phyloP scores from a whole-genome alignment of 2,113 vertebrate genomes.

The Proterorhinus semilunaris region DNA sequence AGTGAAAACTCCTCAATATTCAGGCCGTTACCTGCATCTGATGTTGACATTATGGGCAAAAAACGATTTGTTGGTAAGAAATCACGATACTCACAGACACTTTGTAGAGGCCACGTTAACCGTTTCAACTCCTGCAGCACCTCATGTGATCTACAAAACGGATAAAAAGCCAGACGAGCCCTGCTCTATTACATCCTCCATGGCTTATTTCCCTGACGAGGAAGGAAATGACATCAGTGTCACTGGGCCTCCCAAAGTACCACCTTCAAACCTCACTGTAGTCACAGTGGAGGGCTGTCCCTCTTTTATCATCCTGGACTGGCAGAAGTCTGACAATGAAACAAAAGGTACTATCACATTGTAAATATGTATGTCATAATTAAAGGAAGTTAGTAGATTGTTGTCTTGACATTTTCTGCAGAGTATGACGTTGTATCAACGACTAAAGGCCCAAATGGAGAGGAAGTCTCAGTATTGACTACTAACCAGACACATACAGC shows the following conservation, averaged over 20 bases:
- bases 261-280: constrained; percentile 92
- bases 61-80: constrained; percentile 86
- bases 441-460: constrained; percentile 81
- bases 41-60: constrained; percentile 89
- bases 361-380: neutral
- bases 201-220: constrained; percentile 84
- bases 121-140: constrained; percentile 67
- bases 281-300: constrained; percentile 95
- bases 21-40: constrained; percentile 85
- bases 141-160: constrained; percentile 91
- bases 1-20: constrained; percentile 85
- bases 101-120: neutral
- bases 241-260: constrained; percentile 80
- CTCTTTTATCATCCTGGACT: constrained; percentile 92
- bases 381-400: neutral
- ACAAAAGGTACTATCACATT: constrained; percentile 81
- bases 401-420: constrained; percentile 44
- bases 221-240: constrained; percentile 79
- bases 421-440: constrained; percentile 92
- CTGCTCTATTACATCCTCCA: constrained; percentile 91
- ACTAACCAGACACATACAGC: constrained; percentile 95
- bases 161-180: constrained; percentile 86
- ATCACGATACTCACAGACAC: neutral
- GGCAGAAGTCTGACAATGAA: constrained; percentile 89
- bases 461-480: constrained; percentile 83